These are phyloP conservation scores for Folsomia candida DNA, from an alignment of 2,888 invertebrate species.

Conservation along the genomic window DNA sequence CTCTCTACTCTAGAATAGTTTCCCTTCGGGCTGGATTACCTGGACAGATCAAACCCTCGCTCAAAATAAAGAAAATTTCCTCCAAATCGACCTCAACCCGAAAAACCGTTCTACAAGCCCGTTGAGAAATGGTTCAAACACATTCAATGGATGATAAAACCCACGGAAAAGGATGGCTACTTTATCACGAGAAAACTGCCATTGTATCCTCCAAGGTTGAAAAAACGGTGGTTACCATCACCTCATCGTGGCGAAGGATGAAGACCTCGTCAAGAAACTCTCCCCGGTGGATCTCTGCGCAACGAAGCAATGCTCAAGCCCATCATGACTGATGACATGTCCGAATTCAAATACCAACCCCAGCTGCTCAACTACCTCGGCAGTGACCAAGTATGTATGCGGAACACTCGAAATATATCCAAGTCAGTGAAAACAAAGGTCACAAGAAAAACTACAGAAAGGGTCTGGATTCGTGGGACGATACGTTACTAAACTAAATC, in stretches of 20 bases:
- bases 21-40: slow-evolving; percentile 30
- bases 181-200: not conserved
- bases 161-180: slow-evolving; percentile 3
- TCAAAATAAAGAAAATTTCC: not conserved
- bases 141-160: slow-evolving; percentile 12
- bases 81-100: slow-evolving; percentile 6
- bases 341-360: not conserved
- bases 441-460: not conserved
- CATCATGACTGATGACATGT: not conserved
- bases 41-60: slow-evolving; percentile 6
- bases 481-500: not conserved
- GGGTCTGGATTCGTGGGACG: not conserved
- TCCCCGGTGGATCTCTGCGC: not conserved
- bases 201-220: too few relatives aligned
- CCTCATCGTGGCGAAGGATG: not conserved
- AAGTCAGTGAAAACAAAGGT: not conserved
- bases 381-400: too few relatives aligned
- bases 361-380: not conserved
- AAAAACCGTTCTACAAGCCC: not conserved
- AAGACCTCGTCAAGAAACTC: not conserved
- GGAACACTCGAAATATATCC: not conserved
- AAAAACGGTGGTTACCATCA: not conserved
- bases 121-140: not conserved
- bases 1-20: slow-evolving; percentile 4
- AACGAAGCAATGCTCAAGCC: not conserved